Evolutionary conservation across 2,797 vertebrate species (phyloP).

Genomic region (Merluccius polli): DNA sequence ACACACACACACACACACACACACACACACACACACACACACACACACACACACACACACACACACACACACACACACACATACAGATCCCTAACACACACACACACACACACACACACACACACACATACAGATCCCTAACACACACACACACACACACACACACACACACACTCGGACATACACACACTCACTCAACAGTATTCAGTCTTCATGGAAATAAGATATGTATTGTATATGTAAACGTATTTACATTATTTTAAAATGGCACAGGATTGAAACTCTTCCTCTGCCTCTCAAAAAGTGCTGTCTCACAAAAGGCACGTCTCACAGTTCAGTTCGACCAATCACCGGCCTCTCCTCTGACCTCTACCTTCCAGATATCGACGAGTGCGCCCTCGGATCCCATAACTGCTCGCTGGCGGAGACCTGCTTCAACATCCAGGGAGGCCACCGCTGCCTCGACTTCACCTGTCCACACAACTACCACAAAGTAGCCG

Average conservation of each 20-base stretch:
- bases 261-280: background rate
- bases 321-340: conserved; percentile 8
- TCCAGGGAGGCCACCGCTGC: conserved; percentile 91
- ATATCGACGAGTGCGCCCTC: conserved; percentile 88
- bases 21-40: no score
- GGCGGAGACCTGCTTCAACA: conserved; percentile 88
- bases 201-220: background rate
- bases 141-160: conserved; percentile 7
- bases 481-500: conserved; percentile 88
- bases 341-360: conserved; percentile 21
- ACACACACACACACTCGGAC: background rate
- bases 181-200: background rate
- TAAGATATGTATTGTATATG: background rate
- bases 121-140: background rate
- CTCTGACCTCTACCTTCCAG: conserved; percentile 59
- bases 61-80: no score
- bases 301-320: no score
- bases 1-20: background rate
- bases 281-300: background rate
- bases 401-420: conserved; percentile 90
- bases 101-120: conserved; percentile 6
- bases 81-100: background rate
- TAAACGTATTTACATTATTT: background rate
- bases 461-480: conserved; percentile 84
- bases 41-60: no score